Base-by-base conservation (phyloP, 2,113 vertebrate species). In the Bambusicola thoracicus region DNA sequence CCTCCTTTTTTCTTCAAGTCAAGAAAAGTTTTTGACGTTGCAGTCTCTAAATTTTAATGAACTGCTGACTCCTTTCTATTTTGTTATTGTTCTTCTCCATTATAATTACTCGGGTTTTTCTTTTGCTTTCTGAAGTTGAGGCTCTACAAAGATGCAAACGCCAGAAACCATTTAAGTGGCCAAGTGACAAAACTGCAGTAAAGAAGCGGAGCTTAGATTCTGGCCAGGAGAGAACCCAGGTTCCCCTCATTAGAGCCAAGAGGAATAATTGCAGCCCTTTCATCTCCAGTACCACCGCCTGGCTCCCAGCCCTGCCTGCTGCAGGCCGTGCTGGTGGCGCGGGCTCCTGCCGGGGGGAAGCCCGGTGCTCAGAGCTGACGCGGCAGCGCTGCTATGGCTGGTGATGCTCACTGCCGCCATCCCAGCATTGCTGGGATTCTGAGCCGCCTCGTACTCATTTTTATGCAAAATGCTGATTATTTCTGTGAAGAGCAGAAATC, bases 401-500 rank as follows among this genome's bases (percentile, higher is more conserved):
- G 46, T 13, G 19, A 72, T 49, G 72, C 65, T 93, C 4, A 6
- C 63, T 44, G 46, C 51, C 84, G 55, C 83, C 4, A 6, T 67
- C 75, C 69, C 80, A 81, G 70, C 34, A 5, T 30, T 65, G 69
- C 84, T 41, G 2, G 8, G 59, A 25, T 84, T 79, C 67, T 93
- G 34, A 66, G 76, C 89, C 59, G 65, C 78, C 88, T 89, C 1
- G 0, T 84, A 44, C 91, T 96, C 87, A 94, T 96, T 96, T 96
- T 95, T 74, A 95, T 96, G 92, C 92, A 96, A 96, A 97, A 96
- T 84, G 84, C 94, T 91, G 67, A 95, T 96, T 96, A 97, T 94
- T 95, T 96, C 90, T 92, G 51, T 96, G 96, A 97, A 96, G 96
- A 95, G 95, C 91, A 96, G 88, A 96, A 97, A 97, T 97, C 93